Evolutionary conservation across 2,888 invertebrate species (phyloP), one percentile per base, ranked within the genome.

Genomic region (Mamestra brassicae): DNA sequence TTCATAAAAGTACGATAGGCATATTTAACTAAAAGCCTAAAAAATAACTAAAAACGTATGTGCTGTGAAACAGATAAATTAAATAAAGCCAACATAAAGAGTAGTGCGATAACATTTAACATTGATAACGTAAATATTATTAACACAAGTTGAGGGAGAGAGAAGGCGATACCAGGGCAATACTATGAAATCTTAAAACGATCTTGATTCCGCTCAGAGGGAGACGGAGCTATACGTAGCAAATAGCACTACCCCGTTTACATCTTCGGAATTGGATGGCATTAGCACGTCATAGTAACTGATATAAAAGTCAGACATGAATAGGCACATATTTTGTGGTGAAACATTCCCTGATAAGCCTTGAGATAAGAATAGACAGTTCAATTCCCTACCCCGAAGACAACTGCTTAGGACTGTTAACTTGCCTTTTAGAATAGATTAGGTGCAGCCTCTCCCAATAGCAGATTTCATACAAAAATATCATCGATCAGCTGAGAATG

Each of bases 31-130:
- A 55, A 34, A 57, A 36, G 11, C 17, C 47, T 15, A 42, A 34
- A 63, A 36, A 11, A 52, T 52, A 52, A 52, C 47, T 50, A 26
- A 55, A 62, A 63, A 38, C 45, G 26, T 13, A 76, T 52, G 80
- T 83, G 84, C 84, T 78, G 34, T 61, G 80, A 67, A 80, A 80
- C 72, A 78, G 80, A 83, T 64, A 77, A 57, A 47, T 11, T 26
- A 52, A 72, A 60, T 11, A 50, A 65, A 82, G 83, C 83, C 83
- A 78, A 78, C 83, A 77, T 81, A 74, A 64, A 38, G 26, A 26
- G 13, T 38, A 65, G 61, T 66, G 69, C 61, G 3, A 0, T 63
- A 38, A 45, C 36, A 54, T 62, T 42, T 5, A 60, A 64, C 2
- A 50, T 17, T 15, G 55, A 52, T 13, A 57, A 62, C 42, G 26